Percentiles rank a stretch among this genome's conserved stretches.
Evolutionary conservation across 64 coral and sea anemone species (phyloP).

Genomic region (Trachythela sp.): DNA sequence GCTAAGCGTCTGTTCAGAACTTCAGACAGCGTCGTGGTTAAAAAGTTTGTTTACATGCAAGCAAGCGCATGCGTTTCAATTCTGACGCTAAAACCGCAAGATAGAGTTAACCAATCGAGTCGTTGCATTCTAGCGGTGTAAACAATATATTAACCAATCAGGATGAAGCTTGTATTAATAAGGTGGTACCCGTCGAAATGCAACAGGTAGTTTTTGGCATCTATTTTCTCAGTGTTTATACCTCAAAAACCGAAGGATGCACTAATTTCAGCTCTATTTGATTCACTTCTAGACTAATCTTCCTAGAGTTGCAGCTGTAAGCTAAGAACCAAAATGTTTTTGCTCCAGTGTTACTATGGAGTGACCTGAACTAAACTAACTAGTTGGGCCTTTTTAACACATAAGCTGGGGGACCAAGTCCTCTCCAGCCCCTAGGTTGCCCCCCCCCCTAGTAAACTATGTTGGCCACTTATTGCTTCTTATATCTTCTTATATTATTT

Average conservation of each 20-base stretch:
- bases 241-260: neutral
- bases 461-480: too few species aligned
- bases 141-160: neutral
- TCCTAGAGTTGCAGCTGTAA: too few species aligned
- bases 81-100: neutral
- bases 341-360: too few species aligned
- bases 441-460: too few species aligned
- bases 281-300: too few species aligned
- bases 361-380: too few species aligned
- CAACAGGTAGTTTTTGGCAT: neutral
- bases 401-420: too few species aligned
- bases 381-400: too few species aligned
- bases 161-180: neutral
- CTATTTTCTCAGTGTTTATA: neutral
- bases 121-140: neutral
- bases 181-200: neutral
- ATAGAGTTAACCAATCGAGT: neutral
- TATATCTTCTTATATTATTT: too few species aligned
- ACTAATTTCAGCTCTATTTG: too few species aligned
- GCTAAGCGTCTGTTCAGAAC: neutral
- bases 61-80: neutral
- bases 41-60: neutral
- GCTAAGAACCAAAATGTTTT: too few species aligned
- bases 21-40: neutral
- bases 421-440: too few species aligned